phyloP scores from a whole-genome alignment of 2,113 vertebrate species.

The Oreochromis niloticus region DNA sequence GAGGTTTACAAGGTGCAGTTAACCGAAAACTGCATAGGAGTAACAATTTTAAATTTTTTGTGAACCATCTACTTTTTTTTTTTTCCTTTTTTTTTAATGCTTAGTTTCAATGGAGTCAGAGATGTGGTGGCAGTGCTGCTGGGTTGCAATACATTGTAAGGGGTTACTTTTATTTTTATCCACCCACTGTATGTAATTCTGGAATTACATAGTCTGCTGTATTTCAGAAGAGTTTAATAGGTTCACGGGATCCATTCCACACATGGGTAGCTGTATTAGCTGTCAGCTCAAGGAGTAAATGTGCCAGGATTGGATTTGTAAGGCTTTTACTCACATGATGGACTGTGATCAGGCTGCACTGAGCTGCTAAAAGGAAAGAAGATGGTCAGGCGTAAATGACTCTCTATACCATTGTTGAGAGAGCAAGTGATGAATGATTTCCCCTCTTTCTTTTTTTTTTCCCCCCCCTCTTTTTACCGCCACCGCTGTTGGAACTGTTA shows the following conservation, averaged over 20 bases:
- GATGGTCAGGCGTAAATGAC: constrained; percentile 37
- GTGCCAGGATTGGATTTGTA: constrained; percentile 37
- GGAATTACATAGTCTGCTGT: neutral
- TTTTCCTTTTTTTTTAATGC: neutral
- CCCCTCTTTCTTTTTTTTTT: constrained; percentile 10
- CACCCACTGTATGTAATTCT: neutral
- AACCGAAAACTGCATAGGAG: neutral
- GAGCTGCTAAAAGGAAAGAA: constrained; percentile 21
- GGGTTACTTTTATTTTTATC: neutral
- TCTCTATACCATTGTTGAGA: constrained; percentile 47
- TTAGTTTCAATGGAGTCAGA: neutral
- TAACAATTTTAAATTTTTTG: neutral
- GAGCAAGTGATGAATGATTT: constrained; percentile 58
- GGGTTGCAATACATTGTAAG: neutral
- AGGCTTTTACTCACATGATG: constrained; percentile 35
- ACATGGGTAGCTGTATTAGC: neutral
- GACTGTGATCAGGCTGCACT: constrained; percentile 29
- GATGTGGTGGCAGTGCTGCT: neutral
- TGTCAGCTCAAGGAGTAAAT: constrained; percentile 23
- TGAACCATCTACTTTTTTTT: neutral
- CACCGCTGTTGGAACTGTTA: constrained; percentile 37
- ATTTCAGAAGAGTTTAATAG: neutral
- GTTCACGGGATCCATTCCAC: neutral
- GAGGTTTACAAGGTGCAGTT: neutral
- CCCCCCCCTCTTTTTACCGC: neutral